phyloP scores from a whole-genome alignment of 2,797 vertebrate genomes.

The Mastacembelus armatus region DNA sequence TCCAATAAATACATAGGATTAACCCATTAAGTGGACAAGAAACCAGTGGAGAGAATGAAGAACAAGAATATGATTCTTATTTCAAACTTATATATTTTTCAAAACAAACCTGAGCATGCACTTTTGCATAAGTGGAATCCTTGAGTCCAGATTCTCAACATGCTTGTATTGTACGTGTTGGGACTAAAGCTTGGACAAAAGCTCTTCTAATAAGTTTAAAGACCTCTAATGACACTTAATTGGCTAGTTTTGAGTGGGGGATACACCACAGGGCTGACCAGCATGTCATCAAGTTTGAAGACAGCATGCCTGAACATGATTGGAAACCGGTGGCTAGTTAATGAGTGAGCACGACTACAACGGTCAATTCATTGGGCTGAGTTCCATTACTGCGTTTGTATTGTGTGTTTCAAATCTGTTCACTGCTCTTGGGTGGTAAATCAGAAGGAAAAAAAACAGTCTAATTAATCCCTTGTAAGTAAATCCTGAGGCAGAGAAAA shows the following conservation, averaged over 20 bases:
- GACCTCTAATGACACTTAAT: constrained; percentile 49
- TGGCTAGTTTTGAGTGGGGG: constrained; percentile 13
- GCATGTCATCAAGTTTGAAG: constrained; percentile 24
- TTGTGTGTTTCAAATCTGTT: constrained; percentile 30
- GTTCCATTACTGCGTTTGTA: constrained; percentile 16
- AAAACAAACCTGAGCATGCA: neutral
- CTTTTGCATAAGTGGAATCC: neutral
- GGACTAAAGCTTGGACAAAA: constrained; percentile 15
- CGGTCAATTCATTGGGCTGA: constrained; percentile 20
- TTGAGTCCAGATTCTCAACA: constrained; percentile 41
- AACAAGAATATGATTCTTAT: no score
- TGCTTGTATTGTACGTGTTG: constrained; percentile 23
- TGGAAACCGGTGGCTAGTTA: constrained; percentile 21
- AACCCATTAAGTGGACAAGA: no score
- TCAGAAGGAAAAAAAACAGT: constrained; percentile 31
- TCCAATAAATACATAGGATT: no score
- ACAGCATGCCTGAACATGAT: constrained; percentile 48
- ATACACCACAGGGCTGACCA: constrained; percentile 25
- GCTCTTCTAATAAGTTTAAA: constrained; percentile 34
- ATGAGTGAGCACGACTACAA: constrained; percentile 40
- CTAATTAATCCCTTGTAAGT: constrained; percentile 38
- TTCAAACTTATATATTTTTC: neutral
- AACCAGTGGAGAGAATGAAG: no score
- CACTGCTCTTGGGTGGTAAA: constrained; percentile 46
- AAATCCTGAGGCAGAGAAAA: constrained; percentile 33